Evolutionary conservation across 2,888 invertebrate species (phyloP).

Genomic region (Leptogaster cylindrica): DNA sequence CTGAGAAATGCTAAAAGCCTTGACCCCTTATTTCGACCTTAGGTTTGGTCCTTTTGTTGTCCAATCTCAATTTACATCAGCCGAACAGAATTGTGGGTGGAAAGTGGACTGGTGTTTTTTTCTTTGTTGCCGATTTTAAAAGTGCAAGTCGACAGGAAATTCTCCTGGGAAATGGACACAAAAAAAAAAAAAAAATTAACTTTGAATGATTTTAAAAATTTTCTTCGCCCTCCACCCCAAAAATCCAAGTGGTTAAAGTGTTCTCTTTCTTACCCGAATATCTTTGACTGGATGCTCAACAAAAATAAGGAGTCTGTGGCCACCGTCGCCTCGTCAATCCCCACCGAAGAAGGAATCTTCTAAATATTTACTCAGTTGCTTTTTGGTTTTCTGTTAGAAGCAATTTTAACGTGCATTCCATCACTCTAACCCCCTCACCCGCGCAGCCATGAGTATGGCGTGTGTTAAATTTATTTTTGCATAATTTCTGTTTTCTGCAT

Average conservation of each 20-base stretch:
- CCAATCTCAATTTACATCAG: constrained; percentile 6
- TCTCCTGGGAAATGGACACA: neutral
- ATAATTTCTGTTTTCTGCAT: constrained; percentile 42
- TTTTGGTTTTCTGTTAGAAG: too few species aligned
- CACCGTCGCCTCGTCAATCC: too few species aligned
- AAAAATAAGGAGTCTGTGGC: too few species aligned
- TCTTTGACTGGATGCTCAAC: too few species aligned
- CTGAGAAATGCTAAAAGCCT: constrained; percentile 1
- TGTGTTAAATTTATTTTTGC: constrained; percentile 38
- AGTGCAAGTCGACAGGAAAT: constrained; percentile 45
- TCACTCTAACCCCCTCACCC: neutral
- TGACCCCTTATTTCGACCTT: constrained; percentile 12
- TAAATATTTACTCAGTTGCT: too few species aligned
- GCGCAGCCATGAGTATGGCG: neutral
- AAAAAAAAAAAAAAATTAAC: constrained; percentile 24
- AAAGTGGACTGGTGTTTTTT: neutral
- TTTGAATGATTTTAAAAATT: constrained; percentile 39
- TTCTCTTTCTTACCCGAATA: too few species aligned
- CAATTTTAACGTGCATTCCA: too few species aligned
- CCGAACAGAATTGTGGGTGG: neutral
- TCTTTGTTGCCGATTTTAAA: neutral
- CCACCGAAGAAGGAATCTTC: too few species aligned
- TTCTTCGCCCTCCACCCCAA: constrained; percentile 30
- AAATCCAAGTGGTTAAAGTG: too few species aligned
- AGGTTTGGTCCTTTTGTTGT: constrained; percentile 2